These are phyloP conservation scores for Cheilosia urbana DNA, from an alignment of 2,888 invertebrate species.

Conservation along the genomic window DNA sequence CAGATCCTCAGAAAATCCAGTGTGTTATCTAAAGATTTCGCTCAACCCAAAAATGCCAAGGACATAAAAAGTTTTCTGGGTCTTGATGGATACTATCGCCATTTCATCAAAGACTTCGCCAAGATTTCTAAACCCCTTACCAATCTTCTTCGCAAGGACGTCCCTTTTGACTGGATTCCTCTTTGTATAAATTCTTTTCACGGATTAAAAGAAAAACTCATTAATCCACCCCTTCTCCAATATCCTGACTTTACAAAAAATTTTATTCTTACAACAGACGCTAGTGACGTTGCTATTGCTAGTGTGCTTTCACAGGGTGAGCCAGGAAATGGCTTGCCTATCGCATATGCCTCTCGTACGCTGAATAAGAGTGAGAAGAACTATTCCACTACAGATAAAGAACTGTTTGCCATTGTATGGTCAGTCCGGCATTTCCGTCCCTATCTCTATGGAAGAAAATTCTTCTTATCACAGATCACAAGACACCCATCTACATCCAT, in stretches of 20 bases:
- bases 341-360: no score
- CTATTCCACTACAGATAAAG: constrained; percentile 5
- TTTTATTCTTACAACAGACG: neutral
- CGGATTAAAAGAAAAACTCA: no score
- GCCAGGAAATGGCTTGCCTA: neutral
- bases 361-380: no score
- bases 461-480: constrained; percentile 8
- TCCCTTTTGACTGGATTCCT: neutral
- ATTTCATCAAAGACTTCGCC: neutral
- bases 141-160: neutral
- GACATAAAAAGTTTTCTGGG: neutral
- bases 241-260: neutral
- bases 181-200: neutral
- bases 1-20: neutral
- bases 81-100: neutral
- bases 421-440: neutral
- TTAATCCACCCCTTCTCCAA: neutral
- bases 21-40: neutral
- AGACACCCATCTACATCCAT: neutral
- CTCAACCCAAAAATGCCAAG: neutral
- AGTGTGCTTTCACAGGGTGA: neutral
- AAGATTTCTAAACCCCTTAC: neutral
- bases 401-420: neutral
- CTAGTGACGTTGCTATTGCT: neutral
- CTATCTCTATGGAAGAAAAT: constrained; percentile 16